A percentile compares a stretch with the other conserved stretches of the same genome.
phyloP scores from a whole-genome alignment of 2,888 invertebrate genomes.

The Meghimatium bilineatum region DNA sequence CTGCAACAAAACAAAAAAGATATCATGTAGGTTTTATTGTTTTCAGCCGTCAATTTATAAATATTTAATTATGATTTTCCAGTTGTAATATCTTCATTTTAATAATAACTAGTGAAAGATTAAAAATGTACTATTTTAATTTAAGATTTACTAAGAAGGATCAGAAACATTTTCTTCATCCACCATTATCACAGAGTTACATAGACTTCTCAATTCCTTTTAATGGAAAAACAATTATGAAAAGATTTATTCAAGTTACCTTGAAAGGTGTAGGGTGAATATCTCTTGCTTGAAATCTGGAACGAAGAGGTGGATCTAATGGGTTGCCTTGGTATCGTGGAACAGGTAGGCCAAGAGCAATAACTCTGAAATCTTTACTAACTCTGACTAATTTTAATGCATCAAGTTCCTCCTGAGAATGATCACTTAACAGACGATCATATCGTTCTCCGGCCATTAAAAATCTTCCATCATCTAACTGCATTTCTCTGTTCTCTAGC shows the following conservation, averaged over 20 bases:
- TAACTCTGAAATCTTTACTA: constrained; percentile 89
- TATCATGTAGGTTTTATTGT: neutral
- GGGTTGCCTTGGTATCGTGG: constrained; percentile 86
- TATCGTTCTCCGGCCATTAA: constrained; percentile 92
- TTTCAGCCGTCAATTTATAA: neutral
- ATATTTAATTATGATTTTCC: too few species aligned
- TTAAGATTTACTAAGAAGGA: too few species aligned
- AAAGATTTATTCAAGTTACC: too few species aligned
- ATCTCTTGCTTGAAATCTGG: constrained; percentile 95
- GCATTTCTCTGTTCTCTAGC: constrained; percentile 98
- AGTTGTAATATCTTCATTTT: too few species aligned
- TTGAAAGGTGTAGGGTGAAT: constrained; percentile 81
- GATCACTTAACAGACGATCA: constrained; percentile 90
- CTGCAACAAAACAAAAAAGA: constrained; percentile 71
- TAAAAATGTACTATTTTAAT: too few species aligned
- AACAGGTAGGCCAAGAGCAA: constrained; percentile 76
- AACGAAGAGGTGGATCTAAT: constrained; percentile 94
- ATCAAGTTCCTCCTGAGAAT: constrained; percentile 87
- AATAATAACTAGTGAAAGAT: too few species aligned
- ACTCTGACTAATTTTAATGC: constrained; percentile 93
- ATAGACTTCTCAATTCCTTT: too few species aligned
- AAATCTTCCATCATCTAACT: constrained; percentile 96
- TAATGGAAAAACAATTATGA: too few species aligned
- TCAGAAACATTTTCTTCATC: too few species aligned
- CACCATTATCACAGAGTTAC: too few species aligned